Conservation (phyloP, 2,888 invertebrate species). For the Dugesia japonica region DNA sequence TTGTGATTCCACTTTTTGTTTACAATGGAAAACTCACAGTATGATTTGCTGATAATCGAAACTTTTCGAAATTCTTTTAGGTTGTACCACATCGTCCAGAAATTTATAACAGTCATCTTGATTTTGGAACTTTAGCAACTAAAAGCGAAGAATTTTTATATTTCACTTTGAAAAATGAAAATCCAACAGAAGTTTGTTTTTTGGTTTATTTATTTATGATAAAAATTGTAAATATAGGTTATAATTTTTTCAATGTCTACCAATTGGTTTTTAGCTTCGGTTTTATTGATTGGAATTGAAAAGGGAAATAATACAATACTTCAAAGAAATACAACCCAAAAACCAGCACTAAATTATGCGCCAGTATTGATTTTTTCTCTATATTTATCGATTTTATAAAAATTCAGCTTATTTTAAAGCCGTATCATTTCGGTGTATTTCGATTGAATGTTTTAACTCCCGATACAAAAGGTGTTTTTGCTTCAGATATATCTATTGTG, state of each 20-base stretch:
- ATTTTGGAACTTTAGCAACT: constrained; percentile 52
- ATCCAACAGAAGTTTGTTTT: constrained; percentile 59
- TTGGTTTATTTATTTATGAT: neutral
- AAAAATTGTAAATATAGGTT: constrained; percentile 39
- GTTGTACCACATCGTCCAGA: constrained; percentile 49
- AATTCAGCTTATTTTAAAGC: constrained; percentile 42
- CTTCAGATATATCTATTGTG: constrained; percentile 59
- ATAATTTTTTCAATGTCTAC: constrained; percentile 41
- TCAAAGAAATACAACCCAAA: neutral
- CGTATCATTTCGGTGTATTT: constrained; percentile 56
- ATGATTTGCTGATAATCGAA: constrained; percentile 35
- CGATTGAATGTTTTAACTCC: constrained; percentile 59
- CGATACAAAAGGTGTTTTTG: constrained; percentile 56
- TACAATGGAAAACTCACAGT: constrained; percentile 58
- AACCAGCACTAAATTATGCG: neutral
- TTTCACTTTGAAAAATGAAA: constrained; percentile 60
- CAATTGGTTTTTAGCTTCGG: constrained; percentile 41
- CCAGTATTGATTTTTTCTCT: neutral
- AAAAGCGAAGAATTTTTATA: constrained; percentile 56
- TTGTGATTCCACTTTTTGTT: constrained; percentile 58
- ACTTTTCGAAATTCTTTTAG: constrained; percentile 39
- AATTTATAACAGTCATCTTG: constrained; percentile 46
- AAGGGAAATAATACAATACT: constrained; percentile 46
- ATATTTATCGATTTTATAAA: constrained; percentile 33
- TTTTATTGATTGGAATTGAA: constrained; percentile 46